Conservation (phyloP, 2,797 vertebrate species). For the Dryobates pubescens region DNA sequence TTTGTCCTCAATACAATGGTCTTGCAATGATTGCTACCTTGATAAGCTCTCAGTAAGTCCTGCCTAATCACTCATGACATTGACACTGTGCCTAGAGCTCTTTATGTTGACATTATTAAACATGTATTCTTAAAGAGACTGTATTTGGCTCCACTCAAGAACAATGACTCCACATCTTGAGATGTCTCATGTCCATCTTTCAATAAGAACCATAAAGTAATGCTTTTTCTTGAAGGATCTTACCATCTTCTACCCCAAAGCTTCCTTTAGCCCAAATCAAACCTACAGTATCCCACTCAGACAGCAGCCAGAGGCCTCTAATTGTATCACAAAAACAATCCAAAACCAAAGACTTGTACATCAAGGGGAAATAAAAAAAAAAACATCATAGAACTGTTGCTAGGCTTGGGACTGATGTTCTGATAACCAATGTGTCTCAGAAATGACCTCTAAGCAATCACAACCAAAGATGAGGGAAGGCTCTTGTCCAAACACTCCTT, state of each 20-base stretch:
- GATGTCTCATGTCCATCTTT: not conserved
- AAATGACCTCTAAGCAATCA: slow-evolving; percentile 56
- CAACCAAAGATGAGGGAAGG: not conserved
- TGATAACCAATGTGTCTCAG: slow-evolving; percentile 36
- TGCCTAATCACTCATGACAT: slow-evolving; percentile 73
- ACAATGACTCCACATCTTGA: slow-evolving; percentile 6
- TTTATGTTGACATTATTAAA: slow-evolving; percentile 53
- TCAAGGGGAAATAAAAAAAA: not conserved
- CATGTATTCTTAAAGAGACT: slow-evolving; percentile 53
- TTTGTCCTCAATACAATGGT: slow-evolving; percentile 58
- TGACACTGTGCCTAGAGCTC: slow-evolving; percentile 65
- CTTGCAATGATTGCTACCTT: slow-evolving; percentile 31
- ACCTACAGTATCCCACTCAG: not conserved
- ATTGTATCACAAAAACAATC: not conserved
- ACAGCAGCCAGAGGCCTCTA: not conserved
- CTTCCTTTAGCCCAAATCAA: not conserved
- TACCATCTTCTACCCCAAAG: not conserved
- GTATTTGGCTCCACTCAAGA: slow-evolving; percentile 54
- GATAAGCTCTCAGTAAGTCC: slow-evolving; percentile 71
- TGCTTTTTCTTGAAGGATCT: not conserved
- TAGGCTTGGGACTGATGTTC: slow-evolving; percentile 10
- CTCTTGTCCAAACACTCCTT: slow-evolving; percentile 38
- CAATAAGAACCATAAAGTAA: not conserved
- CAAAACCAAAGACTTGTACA: not conserved
- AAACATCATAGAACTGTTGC: not conserved